Conservation (phyloP, 2,797 vertebrate species). For the Malacoraja senta region DNA sequence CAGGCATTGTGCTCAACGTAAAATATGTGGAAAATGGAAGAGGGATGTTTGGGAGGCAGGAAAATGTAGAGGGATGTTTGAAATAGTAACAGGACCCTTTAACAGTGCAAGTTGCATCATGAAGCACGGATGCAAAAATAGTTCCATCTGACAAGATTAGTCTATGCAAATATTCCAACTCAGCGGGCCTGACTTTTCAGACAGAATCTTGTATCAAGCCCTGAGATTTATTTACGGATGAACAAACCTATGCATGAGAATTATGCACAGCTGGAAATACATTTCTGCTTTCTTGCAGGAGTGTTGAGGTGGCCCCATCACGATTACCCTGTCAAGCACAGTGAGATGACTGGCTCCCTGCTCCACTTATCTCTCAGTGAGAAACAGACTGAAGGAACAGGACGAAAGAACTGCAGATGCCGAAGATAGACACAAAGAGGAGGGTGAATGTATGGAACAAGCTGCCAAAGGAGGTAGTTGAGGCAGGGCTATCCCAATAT, state of each 20-base stretch:
- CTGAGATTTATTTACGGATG: not conserved
- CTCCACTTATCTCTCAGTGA: too few species aligned
- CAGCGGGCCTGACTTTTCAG: not conserved
- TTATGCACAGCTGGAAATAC: too few species aligned
- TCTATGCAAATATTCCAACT: not conserved
- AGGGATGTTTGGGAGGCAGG: too few species aligned
- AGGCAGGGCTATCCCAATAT: too few species aligned
- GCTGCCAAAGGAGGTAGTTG: too few species aligned
- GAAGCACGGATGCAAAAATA: not conserved
- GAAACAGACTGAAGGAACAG: too few species aligned
- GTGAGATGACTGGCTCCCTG: not conserved
- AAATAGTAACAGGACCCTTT: constrained; percentile 3
- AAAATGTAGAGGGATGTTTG: too few species aligned
- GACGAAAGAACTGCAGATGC: too few species aligned
- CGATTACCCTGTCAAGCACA: not conserved
- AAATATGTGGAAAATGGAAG: too few species aligned
- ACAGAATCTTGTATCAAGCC: not conserved
- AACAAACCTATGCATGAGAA: not conserved
- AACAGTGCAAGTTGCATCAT: not conserved
- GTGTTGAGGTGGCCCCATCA: not conserved
- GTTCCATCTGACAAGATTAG: not conserved
- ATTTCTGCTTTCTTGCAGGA: not conserved
- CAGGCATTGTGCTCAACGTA: not conserved
- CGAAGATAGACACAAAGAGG: too few species aligned
- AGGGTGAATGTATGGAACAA: too few species aligned